Percentiles rank a stretch among this genome's conserved stretches.
Evolutionary conservation across 2,113 vertebrate genomes (phyloP).

Genomic region (Donacobius atricapilla): DNA sequence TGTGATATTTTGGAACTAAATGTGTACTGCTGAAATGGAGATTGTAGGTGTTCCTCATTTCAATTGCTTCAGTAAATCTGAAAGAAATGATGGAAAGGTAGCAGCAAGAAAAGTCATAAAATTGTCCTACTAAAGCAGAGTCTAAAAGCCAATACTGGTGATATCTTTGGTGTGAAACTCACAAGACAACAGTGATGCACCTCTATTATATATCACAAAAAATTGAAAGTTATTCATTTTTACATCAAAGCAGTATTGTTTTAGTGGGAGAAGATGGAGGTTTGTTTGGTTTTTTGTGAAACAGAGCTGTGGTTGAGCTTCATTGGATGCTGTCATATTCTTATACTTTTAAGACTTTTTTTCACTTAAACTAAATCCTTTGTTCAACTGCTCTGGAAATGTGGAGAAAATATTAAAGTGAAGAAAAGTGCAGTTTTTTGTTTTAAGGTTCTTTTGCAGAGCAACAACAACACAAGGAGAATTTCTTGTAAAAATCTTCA

Average conservation of each 20-base stretch:
- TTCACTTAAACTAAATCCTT: background rate
- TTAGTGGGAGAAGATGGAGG: background rate
- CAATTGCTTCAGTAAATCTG: slow-evolving; percentile 22
- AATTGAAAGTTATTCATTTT: slow-evolving; percentile 6
- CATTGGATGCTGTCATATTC: background rate
- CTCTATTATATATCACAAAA: background rate
- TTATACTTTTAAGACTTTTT: background rate
- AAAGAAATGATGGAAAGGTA: slow-evolving; percentile 7
- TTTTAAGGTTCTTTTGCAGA: background rate
- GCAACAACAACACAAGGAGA: background rate
- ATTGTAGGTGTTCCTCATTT: background rate
- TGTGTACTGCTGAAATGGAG: background rate
- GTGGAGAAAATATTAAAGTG: background rate
- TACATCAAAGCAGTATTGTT: background rate
- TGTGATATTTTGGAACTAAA: slow-evolving; percentile 12
- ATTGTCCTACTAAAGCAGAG: background rate
- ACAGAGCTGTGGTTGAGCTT: background rate
- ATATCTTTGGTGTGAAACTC: slow-evolving; percentile 16
- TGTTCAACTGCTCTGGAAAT: background rate
- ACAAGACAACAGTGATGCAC: background rate
- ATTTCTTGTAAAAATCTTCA: background rate
- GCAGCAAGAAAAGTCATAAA: slow-evolving; percentile 27
- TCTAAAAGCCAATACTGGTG: background rate
- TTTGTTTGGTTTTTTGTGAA: background rate
- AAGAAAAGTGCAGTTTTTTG: background rate